phyloP scores from a whole-genome alignment of 2,888 invertebrate genomes.

The Chrysopilus asiliformis region DNA sequence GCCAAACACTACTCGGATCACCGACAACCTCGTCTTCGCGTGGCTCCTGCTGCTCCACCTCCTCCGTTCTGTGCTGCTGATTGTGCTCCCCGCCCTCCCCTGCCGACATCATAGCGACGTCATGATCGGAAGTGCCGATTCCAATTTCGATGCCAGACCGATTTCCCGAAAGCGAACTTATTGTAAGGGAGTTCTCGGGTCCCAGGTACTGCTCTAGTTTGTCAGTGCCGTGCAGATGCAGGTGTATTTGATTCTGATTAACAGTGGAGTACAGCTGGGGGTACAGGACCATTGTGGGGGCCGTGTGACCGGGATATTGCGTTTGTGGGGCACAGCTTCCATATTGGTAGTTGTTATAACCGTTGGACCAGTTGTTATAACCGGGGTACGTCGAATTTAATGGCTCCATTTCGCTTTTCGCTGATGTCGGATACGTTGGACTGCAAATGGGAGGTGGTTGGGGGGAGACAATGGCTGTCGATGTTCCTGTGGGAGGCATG shows the following conservation, averaged over 20 bases:
- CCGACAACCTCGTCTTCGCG: conserved; percentile 28
- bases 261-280: conserved; percentile 73
- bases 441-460: conserved; percentile 24
- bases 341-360: conserved; percentile 61
- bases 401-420: conserved; percentile 29
- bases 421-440: conserved; percentile 22
- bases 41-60: conserved; percentile 16
- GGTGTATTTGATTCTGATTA: conserved; percentile 75
- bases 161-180: conserved; percentile 38
- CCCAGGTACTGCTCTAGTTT: conserved; percentile 52
- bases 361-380: conserved; percentile 41
- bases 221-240: conserved; percentile 59
- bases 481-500: conserved; percentile 22
- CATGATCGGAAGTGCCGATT: conserved; percentile 31
- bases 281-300: conserved; percentile 57
- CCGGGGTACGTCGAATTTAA: conserved; percentile 26
- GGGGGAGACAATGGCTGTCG: conserved; percentile 21
- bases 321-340: conserved; percentile 33
- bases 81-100: conserved; percentile 29
- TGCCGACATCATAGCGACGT: conserved; percentile 21
- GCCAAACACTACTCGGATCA: conserved; percentile 51
- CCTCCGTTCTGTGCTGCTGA: conserved; percentile 33
- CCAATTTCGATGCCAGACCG: conserved; percentile 42
- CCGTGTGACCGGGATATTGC: conserved; percentile 25
- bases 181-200: conserved; percentile 42